Evolutionary conservation across 1,140 invertebrate genomes (phyloP).

Genomic region (Zaprionus gabonicus): DNA sequence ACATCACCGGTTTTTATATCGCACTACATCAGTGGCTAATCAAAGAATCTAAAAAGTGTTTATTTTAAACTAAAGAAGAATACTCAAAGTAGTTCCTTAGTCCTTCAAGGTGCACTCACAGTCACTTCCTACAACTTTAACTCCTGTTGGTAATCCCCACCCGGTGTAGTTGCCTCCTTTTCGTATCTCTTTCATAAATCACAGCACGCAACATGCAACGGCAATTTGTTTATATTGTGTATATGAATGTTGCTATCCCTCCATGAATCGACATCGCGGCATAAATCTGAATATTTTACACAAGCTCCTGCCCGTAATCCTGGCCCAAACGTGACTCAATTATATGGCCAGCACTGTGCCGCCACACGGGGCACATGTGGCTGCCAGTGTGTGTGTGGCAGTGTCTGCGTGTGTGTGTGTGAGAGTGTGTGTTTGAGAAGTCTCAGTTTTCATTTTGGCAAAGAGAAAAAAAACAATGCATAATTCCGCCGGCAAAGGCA

Average conservation of each 20-base stretch:
- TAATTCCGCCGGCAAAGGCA: conserved; percentile 58
- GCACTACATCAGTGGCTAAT: too few relatives aligned
- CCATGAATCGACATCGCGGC: conserved; percentile 52
- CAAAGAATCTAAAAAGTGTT: too few relatives aligned
- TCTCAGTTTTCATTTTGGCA: conserved; percentile 65
- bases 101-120: neutral
- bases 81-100: neutral
- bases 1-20: too few relatives aligned
- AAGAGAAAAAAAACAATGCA: conserved; percentile 60
- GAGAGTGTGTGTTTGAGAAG: conserved; percentile 21
- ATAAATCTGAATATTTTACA: conserved; percentile 78
- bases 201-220: conserved; percentile 34
- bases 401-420: conserved; percentile 1
- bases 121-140: neutral
- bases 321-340: conserved; percentile 81
- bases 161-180: conserved; percentile 10
- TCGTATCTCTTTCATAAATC: conserved; percentile 64
- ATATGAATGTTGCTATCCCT: neutral
- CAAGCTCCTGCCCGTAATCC: conserved; percentile 54
- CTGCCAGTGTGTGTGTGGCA: neutral
- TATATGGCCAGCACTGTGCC: conserved; percentile 65
- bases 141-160: neutral
- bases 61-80: neutral
- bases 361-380: neutral
- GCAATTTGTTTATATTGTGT: conserved; percentile 45